Conservation (phyloP, 2,888 invertebrate genomes). For the Plagiodera versicolora region DNA sequence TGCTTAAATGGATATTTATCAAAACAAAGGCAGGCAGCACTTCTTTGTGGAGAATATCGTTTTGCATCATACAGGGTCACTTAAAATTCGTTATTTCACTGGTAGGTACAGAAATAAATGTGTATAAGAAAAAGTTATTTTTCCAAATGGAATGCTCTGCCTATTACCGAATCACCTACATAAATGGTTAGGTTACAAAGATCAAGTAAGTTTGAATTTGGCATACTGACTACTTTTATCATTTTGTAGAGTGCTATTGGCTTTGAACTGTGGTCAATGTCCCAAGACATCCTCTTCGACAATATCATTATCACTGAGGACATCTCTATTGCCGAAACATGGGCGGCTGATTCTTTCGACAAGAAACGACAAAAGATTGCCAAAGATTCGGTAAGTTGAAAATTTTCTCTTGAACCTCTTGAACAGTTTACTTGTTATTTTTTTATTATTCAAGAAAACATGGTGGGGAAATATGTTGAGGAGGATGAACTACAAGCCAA, state of each 20-base stretch:
- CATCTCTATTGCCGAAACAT: constrained; percentile 71
- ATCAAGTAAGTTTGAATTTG: too few relatives aligned
- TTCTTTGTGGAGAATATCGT: too few relatives aligned
- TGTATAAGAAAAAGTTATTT: too few relatives aligned
- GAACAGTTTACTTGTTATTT: background rate
- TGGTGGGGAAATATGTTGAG: constrained; percentile 74
- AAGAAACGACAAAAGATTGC: constrained; percentile 81
- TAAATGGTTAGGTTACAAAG: too few relatives aligned
- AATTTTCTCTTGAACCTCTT: background rate
- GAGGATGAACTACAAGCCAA: constrained; percentile 76
- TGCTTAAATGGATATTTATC: too few relatives aligned
- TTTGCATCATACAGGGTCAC: too few relatives aligned
- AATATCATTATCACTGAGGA: constrained; percentile 92
- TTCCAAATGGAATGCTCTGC: too few relatives aligned
- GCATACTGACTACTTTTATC: too few relatives aligned
- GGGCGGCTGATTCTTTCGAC: constrained; percentile 82
- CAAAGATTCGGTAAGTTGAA: constrained; percentile 72
- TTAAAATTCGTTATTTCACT: too few relatives aligned
- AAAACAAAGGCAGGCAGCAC: too few relatives aligned
- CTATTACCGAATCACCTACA: too few relatives aligned
- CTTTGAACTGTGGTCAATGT: constrained; percentile 99
- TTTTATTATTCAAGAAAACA: constrained; percentile 52
- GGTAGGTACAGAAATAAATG: too few relatives aligned
- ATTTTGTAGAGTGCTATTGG: constrained; percentile 81
- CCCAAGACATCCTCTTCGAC: constrained; percentile 91